phyloP scores from a whole-genome alignment of 2,113 vertebrate genomes.

The Montifringilla adamsi region DNA sequence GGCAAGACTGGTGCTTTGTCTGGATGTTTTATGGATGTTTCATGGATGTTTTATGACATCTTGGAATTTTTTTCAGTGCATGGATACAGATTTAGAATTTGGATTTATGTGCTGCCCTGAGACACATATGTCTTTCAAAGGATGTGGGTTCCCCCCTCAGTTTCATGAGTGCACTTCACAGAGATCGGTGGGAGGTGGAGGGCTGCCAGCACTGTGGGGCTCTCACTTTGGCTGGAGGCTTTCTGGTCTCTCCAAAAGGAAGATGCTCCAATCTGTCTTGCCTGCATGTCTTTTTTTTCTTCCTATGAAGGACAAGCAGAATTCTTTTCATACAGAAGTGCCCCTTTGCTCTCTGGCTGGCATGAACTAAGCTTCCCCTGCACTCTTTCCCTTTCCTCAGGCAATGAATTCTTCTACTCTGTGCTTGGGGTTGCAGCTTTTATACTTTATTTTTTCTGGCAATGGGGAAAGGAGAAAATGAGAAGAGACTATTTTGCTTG shows the following conservation, averaged over 20 bases:
- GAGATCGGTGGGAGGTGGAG: background rate
- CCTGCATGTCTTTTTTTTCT: background rate
- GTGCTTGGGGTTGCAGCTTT: background rate
- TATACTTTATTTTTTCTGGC: background rate
- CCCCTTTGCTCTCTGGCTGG: background rate
- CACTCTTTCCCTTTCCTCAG: background rate
- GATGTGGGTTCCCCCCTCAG: background rate
- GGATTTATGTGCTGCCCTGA: background rate
- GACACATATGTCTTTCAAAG: background rate
- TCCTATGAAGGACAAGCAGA: background rate
- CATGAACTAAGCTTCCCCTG: background rate
- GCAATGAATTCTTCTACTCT: background rate
- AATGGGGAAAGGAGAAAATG: background rate
- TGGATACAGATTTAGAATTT: background rate
- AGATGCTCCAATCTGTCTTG: background rate
- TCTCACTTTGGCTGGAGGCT: background rate
- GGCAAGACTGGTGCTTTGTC: background rate
- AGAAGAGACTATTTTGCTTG: background rate
- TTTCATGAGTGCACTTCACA: background rate
- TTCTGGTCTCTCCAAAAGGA: background rate
- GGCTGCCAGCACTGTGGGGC: background rate
- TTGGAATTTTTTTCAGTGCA: no score
- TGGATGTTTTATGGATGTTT: background rate
- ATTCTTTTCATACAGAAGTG: background rate
- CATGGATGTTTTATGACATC: background rate